Conservation (phyloP, 1,140 invertebrate species). For the Leptinotarsa undecemlineata region DNA sequence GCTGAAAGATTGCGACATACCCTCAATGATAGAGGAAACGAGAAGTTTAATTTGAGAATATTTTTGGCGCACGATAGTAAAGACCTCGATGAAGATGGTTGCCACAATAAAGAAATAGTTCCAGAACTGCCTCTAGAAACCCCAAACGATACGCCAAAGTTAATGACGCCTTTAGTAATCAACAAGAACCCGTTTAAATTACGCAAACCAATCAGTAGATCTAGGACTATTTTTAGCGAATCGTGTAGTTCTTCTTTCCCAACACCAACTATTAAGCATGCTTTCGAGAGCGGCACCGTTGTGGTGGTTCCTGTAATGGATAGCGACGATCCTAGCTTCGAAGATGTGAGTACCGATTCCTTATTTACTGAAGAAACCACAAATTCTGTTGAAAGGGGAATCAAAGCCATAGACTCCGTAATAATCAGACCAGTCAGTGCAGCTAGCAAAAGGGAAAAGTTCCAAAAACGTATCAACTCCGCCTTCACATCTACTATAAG, state of each 20-base stretch:
- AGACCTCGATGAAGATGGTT: slow-evolving; percentile 39
- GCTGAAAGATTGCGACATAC: slow-evolving; percentile 59
- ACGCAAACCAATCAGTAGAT: slow-evolving; percentile 35
- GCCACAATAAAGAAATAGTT: background rate
- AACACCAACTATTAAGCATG: background rate
- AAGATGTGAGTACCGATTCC: background rate
- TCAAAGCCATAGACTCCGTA: slow-evolving; percentile 34
- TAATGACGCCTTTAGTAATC: slow-evolving; percentile 39
- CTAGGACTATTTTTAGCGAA: slow-evolving; percentile 25
- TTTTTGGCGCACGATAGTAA: slow-evolving; percentile 58
- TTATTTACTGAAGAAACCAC: background rate
- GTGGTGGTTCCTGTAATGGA: slow-evolving; percentile 48
- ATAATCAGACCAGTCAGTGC: slow-evolving; percentile 47
- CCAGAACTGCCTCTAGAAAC: background rate
- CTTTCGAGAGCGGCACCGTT: slow-evolving; percentile 30
- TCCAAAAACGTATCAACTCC: slow-evolving; percentile 51
- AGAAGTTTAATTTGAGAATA: slow-evolving; percentile 61
- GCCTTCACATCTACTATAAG: slow-evolving; percentile 45
- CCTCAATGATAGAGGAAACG: slow-evolving; percentile 58
- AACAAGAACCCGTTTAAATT: slow-evolving; percentile 46
- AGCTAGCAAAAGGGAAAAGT: slow-evolving; percentile 47
- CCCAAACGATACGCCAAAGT: slow-evolving; percentile 37
- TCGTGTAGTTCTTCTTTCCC: slow-evolving; percentile 16
- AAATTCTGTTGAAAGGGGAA: slow-evolving; percentile 6
- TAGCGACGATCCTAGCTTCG: slow-evolving; percentile 18